Evolutionary conservation across 1,140 invertebrate species (phyloP).

Genomic region (Pseudoatta argentina): DNA sequence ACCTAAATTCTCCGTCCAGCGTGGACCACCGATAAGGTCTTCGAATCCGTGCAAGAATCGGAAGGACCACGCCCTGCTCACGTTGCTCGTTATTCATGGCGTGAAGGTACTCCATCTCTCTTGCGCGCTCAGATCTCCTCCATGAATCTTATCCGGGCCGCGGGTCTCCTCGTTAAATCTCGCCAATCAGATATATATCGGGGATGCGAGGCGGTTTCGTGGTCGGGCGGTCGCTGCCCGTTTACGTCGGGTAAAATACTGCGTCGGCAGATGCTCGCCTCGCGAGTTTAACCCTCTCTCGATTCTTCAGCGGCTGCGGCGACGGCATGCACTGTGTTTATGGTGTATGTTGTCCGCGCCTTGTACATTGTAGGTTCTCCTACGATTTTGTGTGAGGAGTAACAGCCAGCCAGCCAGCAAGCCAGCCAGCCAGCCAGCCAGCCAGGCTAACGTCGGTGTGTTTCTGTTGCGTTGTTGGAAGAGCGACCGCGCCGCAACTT

Average conservation of each 20-base stretch:
- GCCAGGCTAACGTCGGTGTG: constrained; percentile 27
- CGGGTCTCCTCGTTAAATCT: constrained; percentile 81
- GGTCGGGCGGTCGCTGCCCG: constrained; percentile 52
- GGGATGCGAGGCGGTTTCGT: constrained; percentile 66
- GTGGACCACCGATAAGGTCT: constrained; percentile 67
- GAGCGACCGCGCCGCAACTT: constrained; percentile 57
- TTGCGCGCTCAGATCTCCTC: constrained; percentile 76
- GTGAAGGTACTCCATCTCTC: constrained; percentile 30
- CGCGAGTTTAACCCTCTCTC: constrained; percentile 52
- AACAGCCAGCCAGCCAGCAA: constrained; percentile 2
- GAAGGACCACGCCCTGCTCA: constrained; percentile 61
- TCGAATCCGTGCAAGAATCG: constrained; percentile 44
- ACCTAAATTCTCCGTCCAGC: neutral
- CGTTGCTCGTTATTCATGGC: constrained; percentile 73
- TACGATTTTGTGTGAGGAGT: constrained; percentile 42
- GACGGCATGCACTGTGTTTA: constrained; percentile 30
- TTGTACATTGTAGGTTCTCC: constrained; percentile 13
- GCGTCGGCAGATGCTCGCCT: constrained; percentile 39
- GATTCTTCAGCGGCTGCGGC: constrained; percentile 40
- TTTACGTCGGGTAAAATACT: constrained; percentile 67
- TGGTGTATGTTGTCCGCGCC: constrained; percentile 45
- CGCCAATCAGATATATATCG: constrained; percentile 76
- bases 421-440: constrained; percentile 2
- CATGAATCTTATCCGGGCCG: constrained; percentile 83
- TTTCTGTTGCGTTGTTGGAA: constrained; percentile 54